Percentiles rank a stretch among this genome's conserved stretches.
These are phyloP conservation scores for Thalassophryne amazonica DNA, from an alignment of 2,797 vertebrate genomes.

Conservation along the genomic window DNA sequence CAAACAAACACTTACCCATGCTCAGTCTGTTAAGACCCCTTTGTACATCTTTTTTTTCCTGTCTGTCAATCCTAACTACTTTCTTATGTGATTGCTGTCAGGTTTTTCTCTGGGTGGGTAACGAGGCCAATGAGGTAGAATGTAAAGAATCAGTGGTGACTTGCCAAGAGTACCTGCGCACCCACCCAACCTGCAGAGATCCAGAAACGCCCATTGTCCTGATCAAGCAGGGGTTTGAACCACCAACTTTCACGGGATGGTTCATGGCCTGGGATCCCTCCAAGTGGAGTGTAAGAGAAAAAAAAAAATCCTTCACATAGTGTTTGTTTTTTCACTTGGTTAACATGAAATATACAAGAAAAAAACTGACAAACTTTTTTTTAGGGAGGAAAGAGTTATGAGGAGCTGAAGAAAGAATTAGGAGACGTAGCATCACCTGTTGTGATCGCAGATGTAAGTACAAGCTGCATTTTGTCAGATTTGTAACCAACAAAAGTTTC, in stretches of 20 bases:
- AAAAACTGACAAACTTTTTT: constrained; percentile 1
- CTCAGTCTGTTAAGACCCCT: no score
- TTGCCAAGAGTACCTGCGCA: constrained; percentile 83
- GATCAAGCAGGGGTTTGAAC: constrained; percentile 89
- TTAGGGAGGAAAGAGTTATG: constrained; percentile 85
- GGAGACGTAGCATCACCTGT: constrained; percentile 67
- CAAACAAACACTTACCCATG: no score
- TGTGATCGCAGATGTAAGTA: constrained; percentile 66
- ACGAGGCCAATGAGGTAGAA: constrained; percentile 81
- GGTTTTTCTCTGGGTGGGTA: constrained; percentile 88
- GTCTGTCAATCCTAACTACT: no score
- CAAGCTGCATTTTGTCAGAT: neutral
- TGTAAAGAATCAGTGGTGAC: constrained; percentile 73
- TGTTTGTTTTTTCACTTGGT: neutral
- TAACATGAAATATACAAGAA: no score
- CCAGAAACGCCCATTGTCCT: constrained; percentile 79
- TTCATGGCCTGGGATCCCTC: constrained; percentile 87
- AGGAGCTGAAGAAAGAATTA: constrained; percentile 85
- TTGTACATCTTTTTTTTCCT: no score
- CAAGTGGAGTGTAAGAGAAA: constrained; percentile 84
- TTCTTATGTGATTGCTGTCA: constrained; percentile 27
- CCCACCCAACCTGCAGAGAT: constrained; percentile 84
- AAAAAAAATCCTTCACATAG: no score
- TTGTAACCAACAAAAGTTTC: neutral
- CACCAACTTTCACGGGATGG: constrained; percentile 89